These are phyloP conservation scores for Okapia johnstoni DNA, from an alignment of 2,113 vertebrate species.

Conservation along the genomic window DNA sequence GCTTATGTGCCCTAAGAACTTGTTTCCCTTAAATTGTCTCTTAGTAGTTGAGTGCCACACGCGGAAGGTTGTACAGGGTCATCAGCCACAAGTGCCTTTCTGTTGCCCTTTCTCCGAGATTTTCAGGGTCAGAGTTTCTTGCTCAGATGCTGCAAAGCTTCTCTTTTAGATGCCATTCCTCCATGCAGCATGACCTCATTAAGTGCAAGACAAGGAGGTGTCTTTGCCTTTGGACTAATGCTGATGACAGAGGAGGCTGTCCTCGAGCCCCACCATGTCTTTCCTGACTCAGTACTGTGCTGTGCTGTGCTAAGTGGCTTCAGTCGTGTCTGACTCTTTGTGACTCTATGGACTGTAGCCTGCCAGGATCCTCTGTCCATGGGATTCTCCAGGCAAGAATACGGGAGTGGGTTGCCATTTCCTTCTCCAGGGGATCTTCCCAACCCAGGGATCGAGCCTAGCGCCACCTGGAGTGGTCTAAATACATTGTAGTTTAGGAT, in stretches of 20 bases:
- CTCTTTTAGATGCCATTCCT: background rate
- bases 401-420: background rate
- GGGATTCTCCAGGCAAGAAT: background rate
- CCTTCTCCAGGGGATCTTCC: background rate
- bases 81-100: background rate
- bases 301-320: background rate
- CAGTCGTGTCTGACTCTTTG: background rate
- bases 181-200: background rate
- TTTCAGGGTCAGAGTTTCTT: background rate
- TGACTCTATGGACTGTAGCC: background rate
- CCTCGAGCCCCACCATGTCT: background rate
- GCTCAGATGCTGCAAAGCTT: background rate
- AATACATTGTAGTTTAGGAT: background rate
- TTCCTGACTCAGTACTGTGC: background rate
- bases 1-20: background rate
- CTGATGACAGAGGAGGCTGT: background rate
- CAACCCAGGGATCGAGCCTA: background rate
- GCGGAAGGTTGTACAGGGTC: background rate
- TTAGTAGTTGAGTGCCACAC: rapidly evolving
- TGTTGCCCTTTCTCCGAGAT: background rate
- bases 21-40: background rate
- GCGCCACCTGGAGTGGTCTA: background rate
- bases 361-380: background rate
- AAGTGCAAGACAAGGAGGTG: background rate
- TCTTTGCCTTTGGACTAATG: background rate